Base-by-base conservation (phyloP, 2,113 vertebrate genomes). In the Embiotoca jacksoni region DNA sequence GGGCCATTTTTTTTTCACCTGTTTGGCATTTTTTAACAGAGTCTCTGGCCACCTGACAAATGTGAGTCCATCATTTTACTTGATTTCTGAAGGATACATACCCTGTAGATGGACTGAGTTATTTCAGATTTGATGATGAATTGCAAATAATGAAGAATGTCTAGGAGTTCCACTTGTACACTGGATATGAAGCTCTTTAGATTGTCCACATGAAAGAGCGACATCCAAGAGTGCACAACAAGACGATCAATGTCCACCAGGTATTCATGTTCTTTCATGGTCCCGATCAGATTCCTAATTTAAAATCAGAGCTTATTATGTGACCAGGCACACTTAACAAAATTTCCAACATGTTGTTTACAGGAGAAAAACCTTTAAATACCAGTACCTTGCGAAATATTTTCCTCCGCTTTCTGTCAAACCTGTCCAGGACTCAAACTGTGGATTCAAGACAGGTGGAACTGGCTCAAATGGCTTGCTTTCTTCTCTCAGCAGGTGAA, bases 161-260 rank as follows among this genome's bases (percentile, higher is more conserved):
- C 85, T 1, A 94, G 62, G 3, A 94, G 39, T 0, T 81, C 67
- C 8, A 79, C 44, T 37, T 58, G 57, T 41, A 83, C 64, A 0
- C 5, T 2, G 0, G 3, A 14, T 1, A 92, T 6, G 65, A 93
- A 93, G 7, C 82, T 82, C 41, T 32, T 7, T 74, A 96, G 54
- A 47, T 16, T 33, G 0, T 14, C 1, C 35, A 92, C 8, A 49
- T 83, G 74, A 30, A 96, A 70, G 79, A 96, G 50, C 33, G 70
- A 92, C 53, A 96, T 86, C 95, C 96, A 96, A 33, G 95, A 95
- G 5, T 56, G 88, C 76, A 91, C 87, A 62, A 96, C 87, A 1
- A 61, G 55, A 5, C 0, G 14, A 13, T 96, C 93, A 0, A 92
- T 33, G 0, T 80, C 32, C 56, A 90, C 41, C 86, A 96, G 35